Evolutionary conservation across 2,113 vertebrate genomes (phyloP).

Genomic region (Ailuropoda melanoleuca): DNA sequence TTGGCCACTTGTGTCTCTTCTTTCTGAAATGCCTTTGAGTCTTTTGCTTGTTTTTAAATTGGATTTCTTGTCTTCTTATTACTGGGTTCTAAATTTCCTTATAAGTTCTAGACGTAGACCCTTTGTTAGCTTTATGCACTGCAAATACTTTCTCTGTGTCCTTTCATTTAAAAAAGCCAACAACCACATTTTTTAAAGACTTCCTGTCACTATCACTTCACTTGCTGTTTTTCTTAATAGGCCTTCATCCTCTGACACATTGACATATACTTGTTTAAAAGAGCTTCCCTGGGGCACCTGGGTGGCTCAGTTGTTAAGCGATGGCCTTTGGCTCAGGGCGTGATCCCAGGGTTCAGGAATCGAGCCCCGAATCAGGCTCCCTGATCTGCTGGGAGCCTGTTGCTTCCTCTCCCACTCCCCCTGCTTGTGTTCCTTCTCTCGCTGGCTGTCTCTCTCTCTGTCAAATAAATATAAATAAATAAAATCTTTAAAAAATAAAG

Average conservation of each 20-base stretch:
- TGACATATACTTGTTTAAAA: not conserved
- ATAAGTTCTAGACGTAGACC: not conserved
- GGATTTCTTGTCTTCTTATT: not conserved
- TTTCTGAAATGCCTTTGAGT: not conserved
- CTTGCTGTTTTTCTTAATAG: not conserved
- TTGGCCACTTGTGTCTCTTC: not conserved
- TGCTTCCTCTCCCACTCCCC: no score
- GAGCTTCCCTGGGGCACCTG: not conserved
- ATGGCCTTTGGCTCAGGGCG: no score
- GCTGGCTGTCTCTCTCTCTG: no score
- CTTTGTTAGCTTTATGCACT: not conserved
- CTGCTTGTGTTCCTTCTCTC: no score
- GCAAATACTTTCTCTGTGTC: not conserved
- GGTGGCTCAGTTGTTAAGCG: no score
- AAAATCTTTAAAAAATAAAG: no score
- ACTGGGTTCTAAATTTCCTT: not conserved
- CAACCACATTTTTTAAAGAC: not conserved
- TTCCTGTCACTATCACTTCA: not conserved
- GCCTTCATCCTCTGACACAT: not conserved
- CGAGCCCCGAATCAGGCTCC: no score
- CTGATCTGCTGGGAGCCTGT: no score
- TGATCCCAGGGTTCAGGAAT: no score
- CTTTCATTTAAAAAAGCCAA: not conserved
- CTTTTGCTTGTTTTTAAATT: not conserved
- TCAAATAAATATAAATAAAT: no score